These are phyloP conservation scores for Agriopis aurantiaria DNA, from an alignment of 2,888 invertebrate species.

Conservation along the genomic window DNA sequence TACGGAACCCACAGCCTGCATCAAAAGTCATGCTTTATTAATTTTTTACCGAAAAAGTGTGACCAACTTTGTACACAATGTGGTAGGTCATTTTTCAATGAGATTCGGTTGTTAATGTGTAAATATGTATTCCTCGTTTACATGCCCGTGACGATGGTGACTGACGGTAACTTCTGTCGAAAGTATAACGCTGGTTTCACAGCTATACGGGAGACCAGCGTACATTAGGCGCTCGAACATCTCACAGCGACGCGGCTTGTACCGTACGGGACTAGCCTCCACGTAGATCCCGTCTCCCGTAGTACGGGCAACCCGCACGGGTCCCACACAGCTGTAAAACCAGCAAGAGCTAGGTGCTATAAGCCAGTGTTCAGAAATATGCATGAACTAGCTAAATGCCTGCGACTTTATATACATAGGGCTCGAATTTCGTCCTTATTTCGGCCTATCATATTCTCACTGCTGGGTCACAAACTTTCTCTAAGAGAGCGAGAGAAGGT, in stretches of 20 bases:
- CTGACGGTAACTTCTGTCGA: constrained; percentile 23
- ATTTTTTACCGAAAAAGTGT: constrained; percentile 55
- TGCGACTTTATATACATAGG: not conserved
- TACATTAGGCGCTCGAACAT: too few species aligned
- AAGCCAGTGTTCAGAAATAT: not conserved
- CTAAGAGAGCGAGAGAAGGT: too few species aligned
- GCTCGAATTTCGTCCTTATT: too few species aligned
- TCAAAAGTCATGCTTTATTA: constrained; percentile 19
- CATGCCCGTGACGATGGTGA: constrained; percentile 54
- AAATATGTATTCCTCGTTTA: constrained; percentile 73
- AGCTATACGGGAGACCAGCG: too few species aligned
- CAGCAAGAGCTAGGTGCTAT: not conserved
- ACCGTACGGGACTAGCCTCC: too few species aligned
- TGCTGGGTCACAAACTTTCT: too few species aligned
- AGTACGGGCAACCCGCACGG: too few species aligned
- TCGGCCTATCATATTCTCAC: too few species aligned
- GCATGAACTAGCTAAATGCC: not conserved
- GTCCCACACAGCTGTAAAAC: too few species aligned
- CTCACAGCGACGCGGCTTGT: too few species aligned
- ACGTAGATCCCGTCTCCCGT: too few species aligned
- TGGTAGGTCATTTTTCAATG: constrained; percentile 74
- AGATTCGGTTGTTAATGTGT: constrained; percentile 68
- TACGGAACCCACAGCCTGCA: constrained; percentile 45
- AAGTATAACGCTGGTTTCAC: not conserved
- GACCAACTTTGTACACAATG: constrained; percentile 67